Base-by-base conservation (phyloP, 2,888 invertebrate species). In the Boloria selene region DNA sequence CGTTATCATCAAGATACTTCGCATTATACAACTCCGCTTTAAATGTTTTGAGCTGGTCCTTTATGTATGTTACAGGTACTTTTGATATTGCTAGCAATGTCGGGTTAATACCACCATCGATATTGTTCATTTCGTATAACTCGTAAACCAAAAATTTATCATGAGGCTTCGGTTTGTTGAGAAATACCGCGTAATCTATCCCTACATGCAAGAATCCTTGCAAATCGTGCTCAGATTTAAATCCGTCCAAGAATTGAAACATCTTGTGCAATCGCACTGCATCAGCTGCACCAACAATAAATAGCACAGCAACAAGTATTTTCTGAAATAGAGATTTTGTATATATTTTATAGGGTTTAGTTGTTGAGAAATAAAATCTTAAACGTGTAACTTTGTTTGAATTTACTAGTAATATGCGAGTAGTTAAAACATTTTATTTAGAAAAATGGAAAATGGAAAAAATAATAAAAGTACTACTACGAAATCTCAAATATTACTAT, bases 191-290 rank as follows among this genome's bases (percentile, higher is more conserved):
- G 69, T 91, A 90, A 7, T 90, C 86, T 45, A 80, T 75, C 0
- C 91, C 91, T 0, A 91, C 77, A 67, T 91, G 90, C 0, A 91
- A 82, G 52, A 80, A 84, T 0, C 90, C 90, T 67, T 77, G 72
- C 0, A 88, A 76, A 13, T 79, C 76, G 66, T 87, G 78, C 54
- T 88, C 86, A 0, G 88, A 81, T 75, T 74, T 82, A 70, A 69
- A 83, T 1, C 89, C 90, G 38, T 90, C 88, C n/a, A 90, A 59
- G 47, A 79, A 85, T 73, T 87, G 86, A 65, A 91, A 90, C 5
- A 90, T 67, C 45, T 80, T 88, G 70, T 88, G 79, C 0, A 91
- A 82, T n/a, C 90, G 84, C 0, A 86, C 83, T 6, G 82, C 77
- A 38, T 16, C 56, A 26, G 59, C 67, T 7, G 55, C 18, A 5